A percentile compares a stretch with the other conserved stretches of the same genome.
These are phyloP conservation scores for Reticulitermes speratus DNA, from an alignment of 1,140 invertebrate genomes.

Conservation along the genomic window DNA sequence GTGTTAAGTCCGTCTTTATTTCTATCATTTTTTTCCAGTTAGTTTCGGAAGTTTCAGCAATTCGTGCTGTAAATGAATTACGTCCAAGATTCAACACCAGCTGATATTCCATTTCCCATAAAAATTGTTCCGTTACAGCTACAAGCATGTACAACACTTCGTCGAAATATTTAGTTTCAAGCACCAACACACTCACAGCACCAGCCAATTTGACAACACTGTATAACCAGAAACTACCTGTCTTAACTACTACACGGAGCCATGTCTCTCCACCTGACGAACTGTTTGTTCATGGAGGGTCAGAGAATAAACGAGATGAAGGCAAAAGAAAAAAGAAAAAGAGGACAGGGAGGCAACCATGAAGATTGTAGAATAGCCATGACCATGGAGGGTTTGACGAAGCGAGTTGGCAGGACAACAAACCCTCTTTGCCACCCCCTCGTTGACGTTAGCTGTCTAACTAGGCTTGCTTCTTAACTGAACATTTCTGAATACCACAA, in stretches of 20 bases:
- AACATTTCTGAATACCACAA: not conserved
- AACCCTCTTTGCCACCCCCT: not conserved
- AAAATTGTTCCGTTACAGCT: no score
- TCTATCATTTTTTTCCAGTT: no score
- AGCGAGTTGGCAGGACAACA: not conserved
- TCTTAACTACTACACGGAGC: not conserved
- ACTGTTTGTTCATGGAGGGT: not conserved
- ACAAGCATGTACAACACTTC: no score
- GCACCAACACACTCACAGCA: not conserved
- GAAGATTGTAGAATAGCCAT: slow-evolving; percentile 3
- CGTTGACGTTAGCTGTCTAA: not conserved
- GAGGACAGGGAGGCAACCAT: not conserved
- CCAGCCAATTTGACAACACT: not conserved
- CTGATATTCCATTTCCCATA: no score
- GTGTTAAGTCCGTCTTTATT: no score
- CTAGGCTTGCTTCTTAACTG: not conserved
- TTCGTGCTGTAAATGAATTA: no score
- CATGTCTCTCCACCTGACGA: slow-evolving; percentile 3
- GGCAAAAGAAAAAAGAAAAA: not conserved
- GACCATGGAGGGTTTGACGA: not conserved
- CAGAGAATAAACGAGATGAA: not conserved
- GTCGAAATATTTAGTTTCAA: no score
- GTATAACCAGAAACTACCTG: slow-evolving; percentile 11
- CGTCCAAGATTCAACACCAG: no score
- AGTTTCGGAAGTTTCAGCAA: no score